Base-by-base conservation (phyloP, 2,113 vertebrate genomes). In the Platysteira castanea region DNA sequence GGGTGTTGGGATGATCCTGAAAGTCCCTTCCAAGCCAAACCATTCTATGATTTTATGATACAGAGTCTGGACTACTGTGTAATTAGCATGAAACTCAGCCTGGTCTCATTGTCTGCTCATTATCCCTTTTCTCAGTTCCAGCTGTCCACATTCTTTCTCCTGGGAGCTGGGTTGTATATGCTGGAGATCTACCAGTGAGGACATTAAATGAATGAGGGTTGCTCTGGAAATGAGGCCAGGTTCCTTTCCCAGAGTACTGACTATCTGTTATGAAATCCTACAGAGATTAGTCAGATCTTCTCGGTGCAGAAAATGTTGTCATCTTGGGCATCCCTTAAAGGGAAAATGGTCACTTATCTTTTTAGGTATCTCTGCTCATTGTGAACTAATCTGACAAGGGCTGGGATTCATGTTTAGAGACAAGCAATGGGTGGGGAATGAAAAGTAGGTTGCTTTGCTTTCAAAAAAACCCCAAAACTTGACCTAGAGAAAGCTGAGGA, bases 311-410 rank as follows among this genome's bases (percentile, higher is more conserved):
- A 93, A 90, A 46, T 84, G 41, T 33, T 93, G 89, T 86, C 84
- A 61, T 90, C 44, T 78, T 84, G 87, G 81, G 15, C 53, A 91
- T 63, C 28, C 56, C 44, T 92, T 92, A 53, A 95, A 84, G 53
- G 77, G 73, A 95, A 89, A 69, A 75, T 78, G 89, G 86, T 92
- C 94, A 87, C 11, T 90, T 95, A 97, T 93, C 92, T 92, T 81
- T 87, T 92, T 71, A 73, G 54, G 77, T 84, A 96, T 95, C 96
- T 95, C 69, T 89, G 18, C 20, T 68, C 64, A 63, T 86, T 89
- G 18, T 63, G 33, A 69, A 76, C 15, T 53, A 53, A 71, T 71
- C 73, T 92, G 35, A 60, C 49, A 41, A 82, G 41, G 44, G 7
- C 46, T 81, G 73, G 31, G 47, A 68, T 84, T 90, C 44, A 10